phyloP scores from a whole-genome alignment of 2,888 invertebrate species.

The Digitonthophagus gazella region DNA sequence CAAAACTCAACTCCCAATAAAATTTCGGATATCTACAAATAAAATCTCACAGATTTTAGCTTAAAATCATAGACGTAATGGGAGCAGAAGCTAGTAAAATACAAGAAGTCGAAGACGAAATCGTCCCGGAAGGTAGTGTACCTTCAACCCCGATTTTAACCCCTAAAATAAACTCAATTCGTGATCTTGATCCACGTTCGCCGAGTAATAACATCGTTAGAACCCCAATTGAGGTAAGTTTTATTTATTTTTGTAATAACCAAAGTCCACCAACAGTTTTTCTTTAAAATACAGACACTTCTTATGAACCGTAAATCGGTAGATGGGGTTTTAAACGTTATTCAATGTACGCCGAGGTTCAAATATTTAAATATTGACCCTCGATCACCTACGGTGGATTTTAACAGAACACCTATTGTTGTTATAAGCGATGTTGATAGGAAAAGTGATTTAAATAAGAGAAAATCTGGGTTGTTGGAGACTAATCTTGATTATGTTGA shows the following conservation, averaged over 20 bases:
- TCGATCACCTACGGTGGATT: constrained; percentile 60
- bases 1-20: too few species aligned
- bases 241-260: neutral
- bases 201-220: constrained; percentile 60
- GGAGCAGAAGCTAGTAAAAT: constrained; percentile 33
- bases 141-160: constrained; percentile 36
- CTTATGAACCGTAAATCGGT: constrained; percentile 1
- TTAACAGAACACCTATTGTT: constrained; percentile 60
- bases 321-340: neutral
- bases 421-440: constrained; percentile 28
- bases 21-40: too few species aligned
- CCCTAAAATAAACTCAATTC: constrained; percentile 32
- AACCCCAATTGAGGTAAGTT: constrained; percentile 59
- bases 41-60: too few species aligned
- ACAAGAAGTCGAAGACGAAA: constrained; percentile 26
- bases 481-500: constrained; percentile 63
- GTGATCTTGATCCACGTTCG: constrained; percentile 57
- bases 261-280: neutral
- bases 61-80: too few species aligned
- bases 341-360: neutral
- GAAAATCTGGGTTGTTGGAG: constrained; percentile 55
- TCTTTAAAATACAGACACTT: neutral
- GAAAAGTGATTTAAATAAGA: constrained; percentile 42
- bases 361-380: constrained; percentile 47
- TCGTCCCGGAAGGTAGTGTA: constrained; percentile 26